phyloP scores from a whole-genome alignment of 2,888 invertebrate species.

The Chloroclystis v-ata region DNA sequence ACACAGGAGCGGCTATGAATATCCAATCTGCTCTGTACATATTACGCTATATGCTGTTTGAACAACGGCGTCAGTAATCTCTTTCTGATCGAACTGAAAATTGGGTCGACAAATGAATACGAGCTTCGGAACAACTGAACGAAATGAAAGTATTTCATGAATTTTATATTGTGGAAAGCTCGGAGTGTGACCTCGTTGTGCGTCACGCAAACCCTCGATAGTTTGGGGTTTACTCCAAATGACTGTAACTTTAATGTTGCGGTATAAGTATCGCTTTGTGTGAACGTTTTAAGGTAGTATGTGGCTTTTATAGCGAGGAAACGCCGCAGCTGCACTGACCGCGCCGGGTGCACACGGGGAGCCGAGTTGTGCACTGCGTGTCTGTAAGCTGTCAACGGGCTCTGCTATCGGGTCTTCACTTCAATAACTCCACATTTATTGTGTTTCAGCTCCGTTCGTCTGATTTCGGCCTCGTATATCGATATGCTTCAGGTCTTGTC shows the following conservation, averaged over 20 bases:
- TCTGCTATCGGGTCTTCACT: slow-evolving; percentile 11
- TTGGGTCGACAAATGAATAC: slow-evolving; percentile 20
- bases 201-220: not conserved
- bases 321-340: no score
- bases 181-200: not conserved
- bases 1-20: slow-evolving; percentile 9
- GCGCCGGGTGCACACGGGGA: no score
- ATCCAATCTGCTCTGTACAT: slow-evolving; percentile 15
- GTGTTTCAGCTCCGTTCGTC: no score
- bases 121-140: slow-evolving; percentile 10
- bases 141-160: slow-evolving; percentile 8
- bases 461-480: no score
- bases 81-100: slow-evolving; percentile 21
- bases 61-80: slow-evolving; percentile 18
- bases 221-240: no score
- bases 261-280: no score
- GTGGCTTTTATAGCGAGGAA: no score
- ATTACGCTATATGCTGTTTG: slow-evolving; percentile 16
- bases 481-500: no score
- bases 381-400: not conserved
- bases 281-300: no score
- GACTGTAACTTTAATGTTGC: no score
- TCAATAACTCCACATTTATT: slow-evolving; percentile 22
- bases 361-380: not conserved
- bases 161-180: slow-evolving; percentile 5